These are phyloP conservation scores for Decapterus maruadsi DNA, from an alignment of 2,797 vertebrate species.

Conservation along the genomic window DNA sequence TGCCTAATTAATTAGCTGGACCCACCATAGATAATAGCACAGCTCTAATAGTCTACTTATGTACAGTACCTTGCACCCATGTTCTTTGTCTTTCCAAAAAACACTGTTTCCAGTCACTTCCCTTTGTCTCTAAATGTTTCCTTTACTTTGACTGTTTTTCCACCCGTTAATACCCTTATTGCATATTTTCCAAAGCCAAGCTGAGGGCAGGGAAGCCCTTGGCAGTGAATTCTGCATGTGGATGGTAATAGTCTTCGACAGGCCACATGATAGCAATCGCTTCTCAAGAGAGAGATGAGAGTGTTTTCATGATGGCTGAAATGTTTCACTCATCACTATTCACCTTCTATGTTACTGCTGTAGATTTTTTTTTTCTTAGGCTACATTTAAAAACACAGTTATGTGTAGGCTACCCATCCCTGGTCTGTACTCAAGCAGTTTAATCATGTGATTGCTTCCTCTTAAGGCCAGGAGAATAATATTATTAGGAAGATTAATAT, in stretches of 20 bases:
- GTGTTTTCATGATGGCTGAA: conserved; percentile 5
- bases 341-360: neutral
- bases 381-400: no score
- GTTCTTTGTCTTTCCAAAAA: neutral
- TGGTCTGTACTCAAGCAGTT: neutral
- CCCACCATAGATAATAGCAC: neutral
- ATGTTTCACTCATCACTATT: conserved; percentile 16
- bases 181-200: conserved; percentile 3
- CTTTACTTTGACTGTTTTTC: conserved; percentile 2
- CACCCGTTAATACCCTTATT: neutral
- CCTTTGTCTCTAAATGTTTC: neutral
- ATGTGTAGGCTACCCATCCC: no score
- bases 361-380: neutral
- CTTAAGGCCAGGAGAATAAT: neutral
- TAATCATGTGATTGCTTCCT: neutral
- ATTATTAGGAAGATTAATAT: neutral
- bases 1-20: neutral
- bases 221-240: conserved; percentile 1
- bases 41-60: neutral
- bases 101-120: neutral
- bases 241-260: conserved; percentile 25
- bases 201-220: conserved; percentile 24
- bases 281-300: conserved; percentile 9
- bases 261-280: conserved; percentile 13
- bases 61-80: neutral